A percentile compares a stretch with the other conserved stretches of the same genome.
These are phyloP conservation scores for Amiota communis DNA, from an alignment of 2,888 invertebrate genomes.

Conservation along the genomic window DNA sequence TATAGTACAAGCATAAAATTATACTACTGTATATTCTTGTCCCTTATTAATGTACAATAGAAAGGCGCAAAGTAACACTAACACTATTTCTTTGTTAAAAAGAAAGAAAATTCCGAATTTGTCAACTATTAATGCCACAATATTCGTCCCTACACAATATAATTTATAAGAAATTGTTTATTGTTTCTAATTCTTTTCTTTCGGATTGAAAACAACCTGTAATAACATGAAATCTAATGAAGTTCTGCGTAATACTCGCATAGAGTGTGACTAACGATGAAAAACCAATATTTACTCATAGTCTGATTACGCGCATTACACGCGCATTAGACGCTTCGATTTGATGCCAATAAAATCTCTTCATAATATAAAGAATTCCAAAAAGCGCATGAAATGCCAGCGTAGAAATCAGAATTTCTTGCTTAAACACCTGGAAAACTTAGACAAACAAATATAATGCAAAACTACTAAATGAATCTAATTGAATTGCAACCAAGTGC, in stretches of 20 bases:
- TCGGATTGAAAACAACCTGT: too few relatives aligned
- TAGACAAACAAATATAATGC: conserved; percentile 47
- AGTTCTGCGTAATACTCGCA: neutral
- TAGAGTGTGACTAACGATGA: conserved; percentile 36
- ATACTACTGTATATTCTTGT: too few relatives aligned
- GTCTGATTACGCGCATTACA: conserved; percentile 42
- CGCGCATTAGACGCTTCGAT: conserved; percentile 48
- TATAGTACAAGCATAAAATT: too few relatives aligned
- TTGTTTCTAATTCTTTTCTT: too few relatives aligned
- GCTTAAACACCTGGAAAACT: conserved; percentile 69
- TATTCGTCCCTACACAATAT: too few relatives aligned
- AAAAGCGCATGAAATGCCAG: conserved; percentile 54
- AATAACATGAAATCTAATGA: neutral
- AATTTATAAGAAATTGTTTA: too few relatives aligned
- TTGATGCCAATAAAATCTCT: conserved; percentile 35
- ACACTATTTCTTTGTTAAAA: too few relatives aligned
- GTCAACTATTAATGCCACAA: too few relatives aligned
- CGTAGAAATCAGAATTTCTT: conserved; percentile 67
- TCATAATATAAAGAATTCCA: conserved; percentile 35
- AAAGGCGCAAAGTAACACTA: too few relatives aligned
- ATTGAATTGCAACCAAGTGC: conserved; percentile 63
- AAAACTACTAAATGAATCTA: conserved; percentile 27
- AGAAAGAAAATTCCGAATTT: too few relatives aligned
- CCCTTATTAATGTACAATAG: too few relatives aligned
- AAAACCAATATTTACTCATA: conserved; percentile 45